These are phyloP conservation scores for Watsonalla cultraria DNA, from an alignment of 2,888 invertebrate genomes.

Conservation along the genomic window DNA sequence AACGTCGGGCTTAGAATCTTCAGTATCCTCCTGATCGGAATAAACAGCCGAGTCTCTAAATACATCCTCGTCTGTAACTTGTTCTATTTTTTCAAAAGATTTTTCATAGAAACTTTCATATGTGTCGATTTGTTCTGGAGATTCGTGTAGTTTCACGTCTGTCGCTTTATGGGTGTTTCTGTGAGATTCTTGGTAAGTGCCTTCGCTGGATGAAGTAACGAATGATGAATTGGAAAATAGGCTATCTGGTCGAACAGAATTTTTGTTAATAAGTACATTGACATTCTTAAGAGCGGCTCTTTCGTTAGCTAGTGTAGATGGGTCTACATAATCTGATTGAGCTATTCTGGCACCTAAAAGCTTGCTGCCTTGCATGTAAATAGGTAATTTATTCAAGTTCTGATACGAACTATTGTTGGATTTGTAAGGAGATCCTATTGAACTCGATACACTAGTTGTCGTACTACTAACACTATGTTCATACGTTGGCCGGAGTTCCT, in stretches of 20 bases:
- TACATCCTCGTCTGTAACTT: slow-evolving; percentile 81
- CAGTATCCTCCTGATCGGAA: slow-evolving; percentile 84
- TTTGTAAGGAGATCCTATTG: slow-evolving; percentile 51
- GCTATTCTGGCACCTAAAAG: slow-evolving; percentile 93
- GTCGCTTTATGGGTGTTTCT: slow-evolving; percentile 18
- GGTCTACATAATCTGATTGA: slow-evolving; percentile 91
- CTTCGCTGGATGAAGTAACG: slow-evolving; percentile 77
- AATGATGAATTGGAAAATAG: slow-evolving; percentile 79
- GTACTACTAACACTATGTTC: slow-evolving; percentile 65
- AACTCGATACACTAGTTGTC: slow-evolving; percentile 48
- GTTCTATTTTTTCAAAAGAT: slow-evolving; percentile 86
- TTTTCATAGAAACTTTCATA: slow-evolving; percentile 87
- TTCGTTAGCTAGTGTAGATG: slow-evolving; percentile 81
- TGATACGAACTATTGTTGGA: slow-evolving; percentile 61
- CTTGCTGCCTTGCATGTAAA: slow-evolving; percentile 89
- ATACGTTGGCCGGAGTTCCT: slow-evolving; percentile 42
- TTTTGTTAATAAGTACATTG: slow-evolving; percentile 82
- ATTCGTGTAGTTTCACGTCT: slow-evolving; percentile 20
- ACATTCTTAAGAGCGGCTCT: slow-evolving; percentile 69
- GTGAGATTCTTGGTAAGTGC: slow-evolving; percentile 58
- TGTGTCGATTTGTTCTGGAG: slow-evolving; percentile 42
- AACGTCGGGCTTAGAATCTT: slow-evolving; percentile 41
- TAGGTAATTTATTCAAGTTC: slow-evolving; percentile 69
- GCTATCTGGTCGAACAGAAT: slow-evolving; percentile 70
- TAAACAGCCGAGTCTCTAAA: slow-evolving; percentile 92